These are phyloP conservation scores for Syngnathus acus DNA, from an alignment of 2,797 vertebrate genomes.

Conservation along the genomic window DNA sequence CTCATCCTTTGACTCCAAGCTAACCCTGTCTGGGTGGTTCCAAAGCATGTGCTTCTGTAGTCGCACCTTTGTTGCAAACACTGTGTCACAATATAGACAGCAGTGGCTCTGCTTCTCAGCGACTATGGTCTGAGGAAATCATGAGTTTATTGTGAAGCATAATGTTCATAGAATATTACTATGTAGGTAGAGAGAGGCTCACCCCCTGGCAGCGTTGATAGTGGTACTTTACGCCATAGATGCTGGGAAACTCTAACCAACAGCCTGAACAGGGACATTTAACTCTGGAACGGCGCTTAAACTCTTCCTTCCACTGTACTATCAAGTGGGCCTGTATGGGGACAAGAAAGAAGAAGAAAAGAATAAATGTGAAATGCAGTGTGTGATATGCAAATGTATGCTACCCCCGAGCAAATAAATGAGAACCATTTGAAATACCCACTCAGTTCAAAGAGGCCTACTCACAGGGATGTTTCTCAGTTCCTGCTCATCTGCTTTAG, in stretches of 20 bases:
- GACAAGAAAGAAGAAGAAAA: neutral
- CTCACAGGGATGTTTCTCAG: constrained; percentile 92
- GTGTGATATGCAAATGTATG: constrained; percentile 33
- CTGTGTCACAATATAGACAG: constrained; percentile 87
- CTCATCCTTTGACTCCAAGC: constrained; percentile 66
- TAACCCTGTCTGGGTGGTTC: constrained; percentile 82
- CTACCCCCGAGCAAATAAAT: constrained; percentile 25
- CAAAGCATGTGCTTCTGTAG: constrained; percentile 92
- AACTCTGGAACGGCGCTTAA: constrained; percentile 89
- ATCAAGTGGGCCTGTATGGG: constrained; percentile 79
- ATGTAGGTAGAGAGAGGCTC: constrained; percentile 38
- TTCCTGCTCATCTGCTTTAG: constrained; percentile 83
- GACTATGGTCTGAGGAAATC: constrained; percentile 65
- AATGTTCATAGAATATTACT: neutral
- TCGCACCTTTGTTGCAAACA: constrained; percentile 90
- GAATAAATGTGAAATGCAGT: constrained; percentile 12
- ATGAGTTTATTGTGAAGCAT: constrained; percentile 13
- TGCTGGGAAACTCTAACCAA: constrained; percentile 97
- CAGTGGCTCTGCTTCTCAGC: constrained; percentile 84
- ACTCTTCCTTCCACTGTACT: constrained; percentile 95
- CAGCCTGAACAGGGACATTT: constrained; percentile 91
- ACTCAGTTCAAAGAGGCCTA: constrained; percentile 39
- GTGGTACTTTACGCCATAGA: constrained; percentile 97
- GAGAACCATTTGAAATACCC: constrained; percentile 32
- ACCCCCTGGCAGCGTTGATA: constrained; percentile 96